Conservation (phyloP, 2,888 invertebrate species). For the Lithophane leautieri region DNA sequence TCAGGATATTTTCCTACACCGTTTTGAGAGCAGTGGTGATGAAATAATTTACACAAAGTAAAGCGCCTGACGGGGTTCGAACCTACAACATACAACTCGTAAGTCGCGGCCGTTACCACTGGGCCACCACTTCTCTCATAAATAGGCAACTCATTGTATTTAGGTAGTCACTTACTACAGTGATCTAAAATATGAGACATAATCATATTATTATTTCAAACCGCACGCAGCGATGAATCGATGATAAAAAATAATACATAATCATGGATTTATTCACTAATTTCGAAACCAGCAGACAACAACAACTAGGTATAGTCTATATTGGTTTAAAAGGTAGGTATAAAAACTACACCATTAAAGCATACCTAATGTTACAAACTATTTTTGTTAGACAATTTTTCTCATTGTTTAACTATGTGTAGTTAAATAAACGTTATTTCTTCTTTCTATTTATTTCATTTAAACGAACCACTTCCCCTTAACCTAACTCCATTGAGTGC, state of each 20-base stretch:
- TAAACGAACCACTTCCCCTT: conserved; percentile 46
- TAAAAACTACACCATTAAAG: background rate
- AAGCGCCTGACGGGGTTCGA: no score
- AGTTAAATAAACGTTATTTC: background rate
- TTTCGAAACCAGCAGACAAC: background rate
- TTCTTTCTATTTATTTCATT: background rate
- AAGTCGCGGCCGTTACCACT: no score
- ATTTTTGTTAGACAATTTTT: no score
- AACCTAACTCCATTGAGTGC: conserved; percentile 53
- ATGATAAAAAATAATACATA: background rate
- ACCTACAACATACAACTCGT: no score
- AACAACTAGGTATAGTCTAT: background rate
- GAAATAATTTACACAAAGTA: no score
- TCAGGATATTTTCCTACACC: no score
- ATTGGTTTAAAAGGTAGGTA: background rate
- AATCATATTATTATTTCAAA: background rate
- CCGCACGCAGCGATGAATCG: no score
- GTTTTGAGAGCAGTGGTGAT: no score
- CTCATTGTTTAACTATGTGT: background rate
- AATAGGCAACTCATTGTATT: no score
- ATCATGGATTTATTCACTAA: background rate
- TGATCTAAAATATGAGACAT: no score
- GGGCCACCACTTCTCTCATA: no score
- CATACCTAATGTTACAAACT: background rate
- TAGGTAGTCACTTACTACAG: no score